Percentiles rank a stretch among this genome's conserved stretches.
These are phyloP conservation scores for Fringilla coelebs DNA, from an alignment of 2,797 vertebrate genomes.

Conservation along the genomic window DNA sequence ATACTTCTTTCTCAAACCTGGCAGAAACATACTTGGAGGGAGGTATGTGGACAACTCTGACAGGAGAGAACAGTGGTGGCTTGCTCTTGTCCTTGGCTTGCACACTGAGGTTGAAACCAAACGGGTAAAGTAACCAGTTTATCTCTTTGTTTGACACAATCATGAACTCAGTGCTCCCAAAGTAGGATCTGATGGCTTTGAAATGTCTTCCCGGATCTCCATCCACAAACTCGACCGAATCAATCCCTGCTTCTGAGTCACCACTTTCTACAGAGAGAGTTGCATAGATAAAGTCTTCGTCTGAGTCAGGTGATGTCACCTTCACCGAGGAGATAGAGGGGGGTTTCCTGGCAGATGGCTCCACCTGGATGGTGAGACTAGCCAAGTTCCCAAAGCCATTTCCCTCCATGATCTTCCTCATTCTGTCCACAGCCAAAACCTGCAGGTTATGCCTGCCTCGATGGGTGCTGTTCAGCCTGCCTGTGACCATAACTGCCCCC, in stretches of 20 bases:
- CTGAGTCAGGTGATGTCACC: conserved; percentile 48
- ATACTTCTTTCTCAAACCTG: conserved; percentile 83
- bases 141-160: conserved; percentile 86
- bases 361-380: conserved; percentile 80
- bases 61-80: conserved; percentile 77
- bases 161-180: conserved; percentile 82
- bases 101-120: conserved; percentile 91
- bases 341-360: conserved; percentile 73
- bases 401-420: conserved; percentile 87
- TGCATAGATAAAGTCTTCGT: conserved; percentile 75
- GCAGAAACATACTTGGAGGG: conserved; percentile 75
- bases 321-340: conserved; percentile 74
- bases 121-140: conserved; percentile 83
- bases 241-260: conserved; percentile 72
- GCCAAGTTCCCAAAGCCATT: conserved; percentile 90
- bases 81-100: conserved; percentile 84
- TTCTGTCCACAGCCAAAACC: conserved; percentile 91
- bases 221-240: conserved; percentile 82
- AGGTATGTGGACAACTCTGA: conserved; percentile 83
- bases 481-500: conserved; percentile 82
- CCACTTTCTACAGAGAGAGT: conserved; percentile 78
- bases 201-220: conserved; percentile 87
- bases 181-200: conserved; percentile 82
- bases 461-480: conserved; percentile 84
- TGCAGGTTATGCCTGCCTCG: conserved; percentile 83